phyloP scores from a whole-genome alignment of 2,797 vertebrate genomes.

The Distichodus sexfasciatus region DNA sequence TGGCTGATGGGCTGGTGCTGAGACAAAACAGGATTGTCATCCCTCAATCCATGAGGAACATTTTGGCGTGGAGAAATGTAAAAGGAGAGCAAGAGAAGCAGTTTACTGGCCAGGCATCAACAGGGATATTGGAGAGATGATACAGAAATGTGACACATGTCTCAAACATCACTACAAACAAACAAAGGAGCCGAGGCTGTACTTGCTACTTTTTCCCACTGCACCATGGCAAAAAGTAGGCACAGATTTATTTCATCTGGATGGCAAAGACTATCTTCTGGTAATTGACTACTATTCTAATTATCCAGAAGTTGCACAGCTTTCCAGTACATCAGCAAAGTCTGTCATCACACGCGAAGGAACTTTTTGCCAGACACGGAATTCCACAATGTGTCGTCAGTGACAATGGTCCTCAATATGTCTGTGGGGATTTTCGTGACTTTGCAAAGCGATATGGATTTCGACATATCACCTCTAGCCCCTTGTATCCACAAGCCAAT shows the following conservation, averaged over 20 bases:
- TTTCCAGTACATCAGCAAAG: not conserved
- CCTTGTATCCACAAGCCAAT: too few species aligned
- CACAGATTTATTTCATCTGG: constrained; percentile 18
- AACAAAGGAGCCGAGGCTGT: constrained; percentile 11
- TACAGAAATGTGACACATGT: constrained; percentile 33
- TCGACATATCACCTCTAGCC: too few species aligned
- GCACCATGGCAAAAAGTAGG: constrained; percentile 36
- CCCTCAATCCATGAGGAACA: constrained; percentile 21
- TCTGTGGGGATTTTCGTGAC: too few species aligned
- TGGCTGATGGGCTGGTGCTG: constrained; percentile 10
- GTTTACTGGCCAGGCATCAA: constrained; percentile 22
- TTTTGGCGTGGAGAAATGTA: constrained; percentile 13
- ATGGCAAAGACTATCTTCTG: constrained; percentile 26
- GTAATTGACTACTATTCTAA: constrained; percentile 22
- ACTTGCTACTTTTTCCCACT: not conserved
- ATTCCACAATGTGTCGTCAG: constrained; percentile 1
- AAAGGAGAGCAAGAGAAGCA: constrained; percentile 6
- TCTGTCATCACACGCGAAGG: constrained; percentile 15
- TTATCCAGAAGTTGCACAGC: constrained; percentile 18
- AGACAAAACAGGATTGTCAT: constrained; percentile 30
- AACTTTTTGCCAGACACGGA: constrained; percentile 22
- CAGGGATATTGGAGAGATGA: constrained; percentile 13
- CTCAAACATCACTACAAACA: constrained; percentile 33
- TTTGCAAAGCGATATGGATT: too few species aligned
- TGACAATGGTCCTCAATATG: constrained; percentile 31